Evolutionary conservation across 2,797 vertebrate genomes (phyloP).

Genomic region (Falco berigora): DNA sequence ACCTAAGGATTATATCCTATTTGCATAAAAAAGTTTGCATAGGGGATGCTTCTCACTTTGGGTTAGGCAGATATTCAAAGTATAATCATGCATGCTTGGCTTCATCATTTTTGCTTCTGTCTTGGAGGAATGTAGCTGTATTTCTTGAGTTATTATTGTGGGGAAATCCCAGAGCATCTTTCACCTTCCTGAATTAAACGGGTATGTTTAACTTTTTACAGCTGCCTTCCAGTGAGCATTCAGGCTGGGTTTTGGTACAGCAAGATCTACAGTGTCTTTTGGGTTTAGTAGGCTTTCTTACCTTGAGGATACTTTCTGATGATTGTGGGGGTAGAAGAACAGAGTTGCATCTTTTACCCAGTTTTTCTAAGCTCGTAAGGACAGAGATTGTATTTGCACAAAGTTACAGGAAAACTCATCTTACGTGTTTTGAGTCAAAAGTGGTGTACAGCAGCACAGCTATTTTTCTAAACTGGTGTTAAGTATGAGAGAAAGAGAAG

Average conservation of each 20-base stretch:
- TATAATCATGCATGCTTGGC: background rate
- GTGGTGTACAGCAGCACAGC: background rate
- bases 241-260: background rate
- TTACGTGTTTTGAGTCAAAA: background rate
- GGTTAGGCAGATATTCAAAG: background rate
- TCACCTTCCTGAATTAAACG: background rate
- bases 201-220: background rate
- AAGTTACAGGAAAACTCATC: background rate
- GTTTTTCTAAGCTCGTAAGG: background rate
- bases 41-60: background rate
- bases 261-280: background rate
- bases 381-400: background rate
- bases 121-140: background rate
- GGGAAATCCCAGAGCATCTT: background rate
- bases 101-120: background rate
- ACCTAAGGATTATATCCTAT: background rate
- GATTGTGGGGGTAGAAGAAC: background rate
- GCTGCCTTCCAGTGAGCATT: background rate
- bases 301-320: background rate
- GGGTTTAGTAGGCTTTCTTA: background rate
- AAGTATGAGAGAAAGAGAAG: background rate
- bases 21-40: background rate
- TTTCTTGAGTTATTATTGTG: background rate
- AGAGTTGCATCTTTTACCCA: background rate
- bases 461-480: background rate